These are phyloP conservation scores for Mythimna pallens DNA, from an alignment of 2,888 invertebrate genomes.

Conservation along the genomic window DNA sequence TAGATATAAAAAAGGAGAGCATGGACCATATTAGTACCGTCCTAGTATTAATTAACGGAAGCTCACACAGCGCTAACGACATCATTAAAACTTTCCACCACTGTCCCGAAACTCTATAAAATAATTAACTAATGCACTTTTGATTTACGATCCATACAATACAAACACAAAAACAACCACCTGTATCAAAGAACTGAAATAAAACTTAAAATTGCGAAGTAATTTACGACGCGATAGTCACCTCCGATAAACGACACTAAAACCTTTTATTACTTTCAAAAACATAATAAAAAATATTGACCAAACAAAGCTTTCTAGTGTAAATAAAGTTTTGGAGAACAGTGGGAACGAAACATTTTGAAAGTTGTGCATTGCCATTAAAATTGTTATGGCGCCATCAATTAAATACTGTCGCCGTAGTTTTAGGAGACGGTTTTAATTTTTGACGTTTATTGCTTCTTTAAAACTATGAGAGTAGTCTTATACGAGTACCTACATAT, in stretches of 20 bases:
- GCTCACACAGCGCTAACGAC: constrained; percentile 26
- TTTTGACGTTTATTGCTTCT: constrained; percentile 82
- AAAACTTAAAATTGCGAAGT: constrained; percentile 68
- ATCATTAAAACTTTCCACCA: constrained; percentile 45
- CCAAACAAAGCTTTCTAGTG: constrained; percentile 81
- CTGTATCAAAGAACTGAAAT: constrained; percentile 61
- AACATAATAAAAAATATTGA: constrained; percentile 79
- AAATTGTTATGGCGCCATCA: constrained; percentile 86
- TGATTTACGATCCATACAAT: constrained; percentile 51
- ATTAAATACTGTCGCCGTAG: constrained; percentile 83
- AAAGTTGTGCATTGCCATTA: constrained; percentile 81
- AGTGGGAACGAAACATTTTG: constrained; percentile 77
- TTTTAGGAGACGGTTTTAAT: constrained; percentile 81
- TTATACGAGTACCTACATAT: too few relatives aligned
- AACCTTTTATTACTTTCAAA: constrained; percentile 80
- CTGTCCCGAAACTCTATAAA: constrained; percentile 23
- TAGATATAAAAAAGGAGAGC: too few relatives aligned
- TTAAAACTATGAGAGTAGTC: constrained; percentile 38
- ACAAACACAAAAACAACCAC: constrained; percentile 21
- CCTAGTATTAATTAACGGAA: constrained; percentile 8
- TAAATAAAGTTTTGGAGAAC: constrained; percentile 81
- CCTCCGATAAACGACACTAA: constrained; percentile 71
- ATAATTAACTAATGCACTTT: constrained; percentile 57
- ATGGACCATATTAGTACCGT: too few relatives aligned
- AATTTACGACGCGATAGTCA: constrained; percentile 73